Percentiles rank a stretch among this genome's conserved stretches.
These are phyloP conservation scores for Ellobium chinense DNA, from an alignment of 2,888 invertebrate genomes.

Conservation along the genomic window DNA sequence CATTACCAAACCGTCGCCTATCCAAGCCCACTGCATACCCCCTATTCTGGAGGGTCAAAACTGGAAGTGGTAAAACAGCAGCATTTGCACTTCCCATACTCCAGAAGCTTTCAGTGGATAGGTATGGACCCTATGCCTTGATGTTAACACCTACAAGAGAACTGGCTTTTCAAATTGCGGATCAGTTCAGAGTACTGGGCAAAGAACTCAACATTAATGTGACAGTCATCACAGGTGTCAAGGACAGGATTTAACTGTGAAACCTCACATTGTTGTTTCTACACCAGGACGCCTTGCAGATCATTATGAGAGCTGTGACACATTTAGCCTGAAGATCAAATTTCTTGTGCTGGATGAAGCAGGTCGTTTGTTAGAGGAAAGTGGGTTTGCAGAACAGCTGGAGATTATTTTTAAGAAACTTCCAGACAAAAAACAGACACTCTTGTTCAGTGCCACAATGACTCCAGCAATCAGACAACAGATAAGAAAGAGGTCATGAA, in stretches of 20 bases:
- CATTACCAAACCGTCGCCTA: constrained; percentile 76
- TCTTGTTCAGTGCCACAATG: constrained; percentile 96
- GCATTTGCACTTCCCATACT: constrained; percentile 97
- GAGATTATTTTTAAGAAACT: constrained; percentile 87
- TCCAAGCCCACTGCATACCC: constrained; percentile 77
- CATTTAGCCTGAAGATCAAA: constrained; percentile 76
- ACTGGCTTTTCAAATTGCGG: constrained; percentile 87
- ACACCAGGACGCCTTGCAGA: constrained; percentile 97
- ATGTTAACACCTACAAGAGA: constrained; percentile 93
- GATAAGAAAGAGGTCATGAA: constrained; percentile 93
- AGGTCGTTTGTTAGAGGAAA: constrained; percentile 86
- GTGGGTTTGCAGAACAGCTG: constrained; percentile 81
- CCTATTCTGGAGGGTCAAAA: constrained; percentile 86
- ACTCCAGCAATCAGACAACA: constrained; percentile 89
- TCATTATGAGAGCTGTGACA: constrained; percentile 89
- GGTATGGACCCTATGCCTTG: constrained; percentile 96
- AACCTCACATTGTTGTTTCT: constrained; percentile 96
- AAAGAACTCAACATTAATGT: constrained; percentile 91
- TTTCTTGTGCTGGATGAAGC: constrained; percentile 91
- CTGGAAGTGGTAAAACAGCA: constrained; percentile 98
- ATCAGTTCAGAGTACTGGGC: constrained; percentile 95
- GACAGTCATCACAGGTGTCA: constrained; percentile 96
- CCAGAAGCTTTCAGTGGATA: constrained; percentile 94
- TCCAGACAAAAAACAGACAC: constrained; percentile 89
- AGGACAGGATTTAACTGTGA: constrained; percentile 88